Percentiles rank a stretch among this genome's conserved stretches.
These are phyloP conservation scores for Drosophila pallidifrons DNA, from an alignment of 1,140 invertebrate species.

Conservation along the genomic window DNA sequence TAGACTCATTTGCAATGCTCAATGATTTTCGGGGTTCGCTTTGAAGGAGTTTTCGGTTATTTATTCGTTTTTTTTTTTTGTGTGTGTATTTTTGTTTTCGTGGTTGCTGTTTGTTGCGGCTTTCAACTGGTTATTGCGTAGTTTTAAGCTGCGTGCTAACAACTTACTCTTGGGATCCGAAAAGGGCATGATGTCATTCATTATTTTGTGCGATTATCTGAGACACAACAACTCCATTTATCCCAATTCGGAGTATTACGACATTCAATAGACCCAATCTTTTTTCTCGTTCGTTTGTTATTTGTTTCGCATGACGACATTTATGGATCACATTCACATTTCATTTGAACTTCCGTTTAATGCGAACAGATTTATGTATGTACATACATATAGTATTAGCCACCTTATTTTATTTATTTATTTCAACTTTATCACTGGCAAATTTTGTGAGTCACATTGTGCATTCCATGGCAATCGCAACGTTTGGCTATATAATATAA, in stretches of 20 bases:
- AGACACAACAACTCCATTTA: neutral
- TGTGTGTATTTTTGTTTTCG: neutral
- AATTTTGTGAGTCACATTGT: neutral
- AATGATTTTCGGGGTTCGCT: conserved; percentile 50
- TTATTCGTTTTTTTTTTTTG: neutral
- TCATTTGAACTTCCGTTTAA: neutral
- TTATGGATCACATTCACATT: neutral
- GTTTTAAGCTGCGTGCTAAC: conserved; percentile 23
- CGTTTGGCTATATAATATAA: neutral
- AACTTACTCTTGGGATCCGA: conserved; percentile 26
- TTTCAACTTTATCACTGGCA: neutral
- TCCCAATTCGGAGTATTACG: neutral
- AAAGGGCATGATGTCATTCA: conserved; percentile 47
- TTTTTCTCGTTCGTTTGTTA: neutral
- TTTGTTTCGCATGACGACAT: neutral
- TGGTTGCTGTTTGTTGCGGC: conserved; percentile 16
- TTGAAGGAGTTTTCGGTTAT: conserved; percentile 8
- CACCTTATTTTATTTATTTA: neutral
- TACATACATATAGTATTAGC: neutral
- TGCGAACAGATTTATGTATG: no score
- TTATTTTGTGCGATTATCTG: conserved; percentile 1
- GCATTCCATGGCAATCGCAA: neutral
- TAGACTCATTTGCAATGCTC: conserved; percentile 15
- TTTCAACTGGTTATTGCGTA: conserved; percentile 37
- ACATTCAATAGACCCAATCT: neutral